Conservation (phyloP, 2,113 vertebrate species). For the Glaucidium brasilianum region DNA sequence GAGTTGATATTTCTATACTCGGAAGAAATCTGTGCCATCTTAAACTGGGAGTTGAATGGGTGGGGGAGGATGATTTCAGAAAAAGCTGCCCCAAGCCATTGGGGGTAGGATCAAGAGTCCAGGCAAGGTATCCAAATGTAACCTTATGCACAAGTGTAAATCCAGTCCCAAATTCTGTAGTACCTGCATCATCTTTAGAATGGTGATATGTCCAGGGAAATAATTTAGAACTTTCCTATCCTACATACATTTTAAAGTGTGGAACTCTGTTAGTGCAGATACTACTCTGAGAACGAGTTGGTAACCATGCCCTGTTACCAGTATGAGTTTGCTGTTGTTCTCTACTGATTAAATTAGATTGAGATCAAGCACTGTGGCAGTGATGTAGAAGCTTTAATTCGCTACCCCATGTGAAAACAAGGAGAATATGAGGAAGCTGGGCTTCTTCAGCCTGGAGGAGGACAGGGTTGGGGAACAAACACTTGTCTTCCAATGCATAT, state of each 20-base stretch:
- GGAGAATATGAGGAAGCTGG: not conserved
- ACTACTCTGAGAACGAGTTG: not conserved
- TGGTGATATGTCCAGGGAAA: not conserved
- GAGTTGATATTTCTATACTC: slow-evolving; percentile 22
- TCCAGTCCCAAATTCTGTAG: not conserved
- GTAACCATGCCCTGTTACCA: not conserved
- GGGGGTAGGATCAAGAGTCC: not conserved
- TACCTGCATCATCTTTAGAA: not conserved
- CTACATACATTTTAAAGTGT: not conserved
- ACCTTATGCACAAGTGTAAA: not conserved
- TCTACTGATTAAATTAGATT: not conserved
- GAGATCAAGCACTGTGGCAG: not conserved
- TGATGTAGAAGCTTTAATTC: not conserved
- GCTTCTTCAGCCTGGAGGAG: not conserved
- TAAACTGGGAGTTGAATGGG: not conserved
- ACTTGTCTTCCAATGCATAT: not conserved
- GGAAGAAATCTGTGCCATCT: not conserved
- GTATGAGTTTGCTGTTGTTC: not conserved
- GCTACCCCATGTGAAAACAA: not conserved
- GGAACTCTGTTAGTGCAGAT: not conserved
- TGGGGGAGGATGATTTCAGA: not conserved
- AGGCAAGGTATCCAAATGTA: not conserved
- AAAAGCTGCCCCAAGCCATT: not conserved
- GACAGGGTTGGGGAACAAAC: not conserved
- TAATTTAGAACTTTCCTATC: not conserved